Conservation (phyloP, 1,140 invertebrate species). For the Liolophura sinensis region DNA sequence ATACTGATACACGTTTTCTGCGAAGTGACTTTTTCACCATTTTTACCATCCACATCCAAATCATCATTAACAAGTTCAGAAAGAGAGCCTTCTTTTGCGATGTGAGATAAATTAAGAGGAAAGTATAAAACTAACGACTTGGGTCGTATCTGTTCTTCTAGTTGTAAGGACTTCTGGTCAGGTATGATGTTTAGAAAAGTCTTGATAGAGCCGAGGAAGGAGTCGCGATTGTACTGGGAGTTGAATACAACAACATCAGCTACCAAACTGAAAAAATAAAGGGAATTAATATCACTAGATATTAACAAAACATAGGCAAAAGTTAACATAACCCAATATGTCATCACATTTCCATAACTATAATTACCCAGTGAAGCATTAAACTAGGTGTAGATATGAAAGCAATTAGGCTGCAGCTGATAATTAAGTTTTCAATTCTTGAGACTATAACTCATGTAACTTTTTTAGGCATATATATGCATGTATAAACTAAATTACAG, state of each 20-base stretch:
- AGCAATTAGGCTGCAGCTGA: too few relatives aligned
- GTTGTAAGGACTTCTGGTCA: slow-evolving; percentile 65
- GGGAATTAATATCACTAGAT: slow-evolving; percentile 12
- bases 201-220: slow-evolving; percentile 69
- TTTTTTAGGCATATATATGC: too few relatives aligned
- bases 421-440: too few relatives aligned
- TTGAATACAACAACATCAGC: slow-evolving; percentile 76
- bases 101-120: slow-evolving; percentile 63
- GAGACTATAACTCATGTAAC: too few relatives aligned
- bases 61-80: not conserved
- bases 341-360: too few relatives aligned
- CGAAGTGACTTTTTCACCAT: not conserved
- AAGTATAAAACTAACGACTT: slow-evolving; percentile 73
- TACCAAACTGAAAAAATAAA: slow-evolving; percentile 64
- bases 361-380: too few relatives aligned
- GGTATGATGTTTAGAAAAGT: slow-evolving; percentile 71
- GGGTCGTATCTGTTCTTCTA: slow-evolving; percentile 63
- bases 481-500: too few relatives aligned
- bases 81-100: too few relatives aligned
- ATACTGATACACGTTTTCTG: not conserved
- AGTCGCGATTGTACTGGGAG: slow-evolving; percentile 71
- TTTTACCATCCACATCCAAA: not conserved
- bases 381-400: too few relatives aligned
- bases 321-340: too few relatives aligned
- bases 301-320: too few relatives aligned